Evolutionary conservation across 2,888 invertebrate species (phyloP), one percentile per base, ranked within the genome.

Genomic region (Pogonocherus hispidulus): DNA sequence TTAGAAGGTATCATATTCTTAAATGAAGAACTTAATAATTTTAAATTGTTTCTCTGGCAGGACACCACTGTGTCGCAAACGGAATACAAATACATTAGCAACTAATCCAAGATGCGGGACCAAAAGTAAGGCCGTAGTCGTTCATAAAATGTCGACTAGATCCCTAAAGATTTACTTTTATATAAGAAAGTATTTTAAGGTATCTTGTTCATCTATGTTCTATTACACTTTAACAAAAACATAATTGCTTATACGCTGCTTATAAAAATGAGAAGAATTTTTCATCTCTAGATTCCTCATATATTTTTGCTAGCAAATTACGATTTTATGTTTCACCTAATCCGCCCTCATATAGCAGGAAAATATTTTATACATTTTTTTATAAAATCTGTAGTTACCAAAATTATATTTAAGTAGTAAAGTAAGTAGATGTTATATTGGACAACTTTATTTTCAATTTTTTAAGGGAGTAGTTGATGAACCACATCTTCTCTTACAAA

Each of bases 141-240:
- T 32, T 52, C 52, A 52, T 52, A 52, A 52, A n/a, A 9, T 52
- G 52, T 52, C 52, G 52, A 32, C 32, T 35, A 52, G 16, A 52
- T 52, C 52, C 52, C 52, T 19, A 32, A 52, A 32, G 52, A 52
- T 32, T 52, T 52, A 52, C 16, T 52, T 52, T 52, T 52, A 27
- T 52, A 52, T 52, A 52, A 52, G 32, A 52, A 32, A 18, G 52
- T 52, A 32, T 22, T 52, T 52, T 52, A 52, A 32, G 52, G 32
- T 52, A 52, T 52, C 27, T 32, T 35, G 32, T 51, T 51, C 51
- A 52, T 52, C 52, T 52, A 18, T 52, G 52, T 27, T 52, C 32
- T 52, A 52, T 18, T 52, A 52, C 52, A 52, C 19, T n/a, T 52
- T 32, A 32, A 32, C 52, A 52, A 52, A 19, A 52, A 52, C 52